Evolutionary conservation across 35 echinoderm and acorn worm species (phyloP), one percentile per base, ranked within the genome.

Genomic region (Eucidaris tribuloides): DNA sequence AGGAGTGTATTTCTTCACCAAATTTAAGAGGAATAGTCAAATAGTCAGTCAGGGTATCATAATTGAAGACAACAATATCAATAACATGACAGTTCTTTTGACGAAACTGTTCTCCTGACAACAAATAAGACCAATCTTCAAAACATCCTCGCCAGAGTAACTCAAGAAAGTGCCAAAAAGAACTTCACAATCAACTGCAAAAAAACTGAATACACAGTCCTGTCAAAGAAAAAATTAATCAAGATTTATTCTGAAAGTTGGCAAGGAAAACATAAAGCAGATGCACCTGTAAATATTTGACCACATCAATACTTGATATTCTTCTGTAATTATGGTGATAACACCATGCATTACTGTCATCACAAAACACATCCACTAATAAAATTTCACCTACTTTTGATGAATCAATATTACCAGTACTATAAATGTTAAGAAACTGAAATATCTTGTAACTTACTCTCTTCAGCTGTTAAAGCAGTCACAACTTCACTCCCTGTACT

Each of bases 211-310:
- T 62, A 30, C 58, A 62, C 32, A 30, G 19, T 62, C 5, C 22
- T 62, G 4, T 62, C 58, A 62, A 62, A 62, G 20, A 62, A 62
- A 30, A 62, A 62, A 20, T 62, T 25, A 62, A 6, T 62, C 58
- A 62, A 62, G 58, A 62, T 62, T 20, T 20, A 62, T n/a, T 25
- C 58, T 62, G 58, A 62, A 30, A 62, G 58, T 62, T 62, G 58
- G 58, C 58, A 62, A n/a, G 22, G 58, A 62, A 62, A 62, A 20
- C 20, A 20, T 62, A 6, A 62, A 62, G 58, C 4, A 62, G 19
- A n/a, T 62, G 58, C 58, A 62, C 58, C 4, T 5, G 22, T n/a
- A 62, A 62, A 4, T 62, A 62, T 20, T n/a, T 62, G 58, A 3
- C n/a, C 6, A 62, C n/a, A 4, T 20, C n/a, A 30, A 62, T 62